Base-by-base conservation (phyloP, 2,797 vertebrate genomes). In the Scarus forsteni region DNA sequence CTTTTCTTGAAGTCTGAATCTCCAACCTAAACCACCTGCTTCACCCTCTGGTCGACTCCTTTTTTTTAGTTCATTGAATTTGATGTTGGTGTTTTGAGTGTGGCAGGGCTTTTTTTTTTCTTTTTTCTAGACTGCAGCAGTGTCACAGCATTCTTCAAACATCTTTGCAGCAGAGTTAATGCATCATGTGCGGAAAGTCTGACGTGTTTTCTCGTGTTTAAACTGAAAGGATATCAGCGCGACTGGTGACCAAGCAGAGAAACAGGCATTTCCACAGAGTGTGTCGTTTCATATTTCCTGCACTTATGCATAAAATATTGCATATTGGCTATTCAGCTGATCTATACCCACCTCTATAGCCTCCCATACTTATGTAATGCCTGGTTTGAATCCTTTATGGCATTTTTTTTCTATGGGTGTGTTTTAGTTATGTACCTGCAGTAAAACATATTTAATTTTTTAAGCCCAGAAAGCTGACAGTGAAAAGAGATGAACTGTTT, bases 401-500 rank as follows among this genome's bases (percentile, higher is more conserved):
- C 79, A n/a, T 88, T 79, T 86, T 81, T n/a, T 87, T 80, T 79
- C 71, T 71, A 67, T 39, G 60, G 86, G 80, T 89, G 80, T 92
- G 81, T 93, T 94, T 93, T 91, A 92, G 92, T 92, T 92, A 93
- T 94, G 91, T 93, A 92, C 93, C 89, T 89, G 88, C 85, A 81
- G 89, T 94, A 92, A 93, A 94, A 92, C 92, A 91, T 90, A 92
- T 94, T 94, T 90, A 93, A 93, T 93, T 94, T 89, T 93, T 93
- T 89, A 93, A 93, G 87, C 88, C 87, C 75, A 65, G 86, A 91
- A 92, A 93, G 86, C 87, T 81, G 89, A 92, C 91, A 90, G 88
- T 94, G 90, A 94, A 95, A 94, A 92, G 93, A 93, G 92, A 94
- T 95, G 93, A 93, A 90, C 92, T 95, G 93, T 94, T 95, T 95